Conservation (phyloP, 2,888 invertebrate genomes). For the Tiliacea citrago region DNA sequence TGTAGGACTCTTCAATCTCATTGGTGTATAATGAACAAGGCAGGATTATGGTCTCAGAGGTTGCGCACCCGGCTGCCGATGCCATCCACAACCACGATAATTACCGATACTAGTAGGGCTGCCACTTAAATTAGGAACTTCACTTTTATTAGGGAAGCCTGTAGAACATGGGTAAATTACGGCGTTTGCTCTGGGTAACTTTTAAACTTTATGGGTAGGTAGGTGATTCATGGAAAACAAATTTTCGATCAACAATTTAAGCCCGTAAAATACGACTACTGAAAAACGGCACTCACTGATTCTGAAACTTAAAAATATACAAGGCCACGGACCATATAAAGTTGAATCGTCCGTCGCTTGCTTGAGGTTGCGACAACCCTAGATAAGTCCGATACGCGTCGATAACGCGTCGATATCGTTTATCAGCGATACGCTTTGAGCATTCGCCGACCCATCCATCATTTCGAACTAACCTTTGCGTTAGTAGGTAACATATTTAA, state of each 20-base stretch:
- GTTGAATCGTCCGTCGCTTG: constrained; percentile 16
- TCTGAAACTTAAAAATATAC: background rate
- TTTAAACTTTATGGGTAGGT: background rate
- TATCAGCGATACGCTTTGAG: constrained; percentile 88
- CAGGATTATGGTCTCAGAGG: constrained; percentile 81
- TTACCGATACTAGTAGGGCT: constrained; percentile 69
- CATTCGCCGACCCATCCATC: constrained; percentile 89
- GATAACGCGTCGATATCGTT: constrained; percentile 81
- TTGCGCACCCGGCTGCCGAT: constrained; percentile 74
- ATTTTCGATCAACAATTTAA: background rate
- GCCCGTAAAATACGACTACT: background rate
- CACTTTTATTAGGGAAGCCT: background rate
- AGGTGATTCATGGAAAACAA: background rate
- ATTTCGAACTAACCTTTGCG: constrained; percentile 76
- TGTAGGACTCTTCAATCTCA: constrained; percentile 76
- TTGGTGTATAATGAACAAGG: constrained; percentile 86
- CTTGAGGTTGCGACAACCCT: constrained; percentile 70
- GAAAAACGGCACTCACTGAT: background rate
- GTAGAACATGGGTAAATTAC: background rate
- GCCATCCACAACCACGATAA: constrained; percentile 67
- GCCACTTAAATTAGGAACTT: constrained; percentile 35
- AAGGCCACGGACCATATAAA: constrained; percentile 35
- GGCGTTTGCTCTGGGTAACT: background rate
- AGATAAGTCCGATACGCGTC: constrained; percentile 75
- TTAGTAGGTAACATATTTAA: constrained; percentile 75